Conservation (phyloP, 1,140 invertebrate species). For the Panonychus citri region DNA sequence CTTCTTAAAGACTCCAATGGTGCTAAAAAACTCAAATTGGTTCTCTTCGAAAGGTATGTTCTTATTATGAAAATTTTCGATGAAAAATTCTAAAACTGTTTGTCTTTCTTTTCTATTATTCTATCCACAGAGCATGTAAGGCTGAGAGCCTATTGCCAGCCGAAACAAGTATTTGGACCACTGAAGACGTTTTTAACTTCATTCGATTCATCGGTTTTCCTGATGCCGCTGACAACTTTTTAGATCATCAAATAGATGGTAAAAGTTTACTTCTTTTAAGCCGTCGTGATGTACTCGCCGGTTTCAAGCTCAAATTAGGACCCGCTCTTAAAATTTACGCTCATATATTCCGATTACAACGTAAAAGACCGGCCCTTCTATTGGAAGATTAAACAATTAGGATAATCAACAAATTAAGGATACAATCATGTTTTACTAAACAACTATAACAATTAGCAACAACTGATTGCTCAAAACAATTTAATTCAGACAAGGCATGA, state of each 20-base stretch:
- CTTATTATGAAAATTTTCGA: neutral
- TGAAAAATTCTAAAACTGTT: neutral
- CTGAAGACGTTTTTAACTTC: conserved; percentile 53
- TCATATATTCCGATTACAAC: conserved; percentile 31
- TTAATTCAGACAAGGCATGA: too few relatives aligned
- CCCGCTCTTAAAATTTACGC: conserved; percentile 64
- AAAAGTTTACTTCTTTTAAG: conserved; percentile 50
- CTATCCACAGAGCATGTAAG: neutral
- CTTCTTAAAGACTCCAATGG: neutral
- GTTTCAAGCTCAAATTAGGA: conserved; percentile 49
- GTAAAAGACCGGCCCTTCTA: neutral
- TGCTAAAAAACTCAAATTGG: neutral
- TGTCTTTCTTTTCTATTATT: too few relatives aligned
- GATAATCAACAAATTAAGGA: too few relatives aligned
- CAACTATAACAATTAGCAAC: too few relatives aligned
- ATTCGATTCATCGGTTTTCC: conserved; percentile 21
- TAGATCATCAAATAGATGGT: conserved; percentile 68
- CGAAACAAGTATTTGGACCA: conserved; percentile 47
- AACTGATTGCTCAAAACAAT: too few relatives aligned
- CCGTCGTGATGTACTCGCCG: conserved; percentile 48
- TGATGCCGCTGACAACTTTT: conserved; percentile 39
- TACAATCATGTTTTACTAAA: too few relatives aligned
- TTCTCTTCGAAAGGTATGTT: neutral
- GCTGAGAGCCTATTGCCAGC: neutral
- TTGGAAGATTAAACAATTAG: neutral